phyloP scores from a whole-genome alignment of 1,140 invertebrate genomes.

The Saxidomus purpurata region DNA sequence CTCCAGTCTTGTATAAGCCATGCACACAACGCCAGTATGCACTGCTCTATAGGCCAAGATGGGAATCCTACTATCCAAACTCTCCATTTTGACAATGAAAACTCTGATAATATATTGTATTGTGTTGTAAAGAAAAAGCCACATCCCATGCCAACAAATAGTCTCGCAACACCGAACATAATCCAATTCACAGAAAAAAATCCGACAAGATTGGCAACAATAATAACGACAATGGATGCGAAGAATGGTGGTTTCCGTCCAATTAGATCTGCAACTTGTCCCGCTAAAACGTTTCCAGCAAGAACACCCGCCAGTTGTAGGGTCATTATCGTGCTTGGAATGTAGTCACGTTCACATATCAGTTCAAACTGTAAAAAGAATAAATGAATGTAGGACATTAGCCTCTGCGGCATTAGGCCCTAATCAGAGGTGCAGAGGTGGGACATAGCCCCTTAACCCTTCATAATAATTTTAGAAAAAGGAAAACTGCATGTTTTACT shows the following conservation, averaged over 20 bases:
- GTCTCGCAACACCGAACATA: conserved; percentile 59
- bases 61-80: conserved; percentile 46
- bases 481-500: too few relatives aligned
- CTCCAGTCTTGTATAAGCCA: conserved; percentile 50
- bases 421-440: too few relatives aligned
- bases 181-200: conserved; percentile 60
- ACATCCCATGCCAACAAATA: conserved; percentile 66
- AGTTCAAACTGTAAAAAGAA: conserved; percentile 68
- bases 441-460: too few relatives aligned
- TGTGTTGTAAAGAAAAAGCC: conserved; percentile 37
- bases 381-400: too few relatives aligned
- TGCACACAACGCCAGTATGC: conserved; percentile 9
- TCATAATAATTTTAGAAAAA: too few relatives aligned
- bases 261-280: conserved; percentile 55
- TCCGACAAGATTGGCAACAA: conserved; percentile 36
- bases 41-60: conserved; percentile 42
- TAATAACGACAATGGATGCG: conserved; percentile 23
- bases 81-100: conserved; percentile 32
- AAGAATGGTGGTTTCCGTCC: conserved; percentile 64
- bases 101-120: conserved; percentile 29
- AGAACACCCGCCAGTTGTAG: conserved; percentile 69
- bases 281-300: conserved; percentile 59
- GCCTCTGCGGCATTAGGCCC: too few relatives aligned
- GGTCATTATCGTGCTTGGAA: conserved; percentile 60
- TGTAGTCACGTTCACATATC: conserved; percentile 65